Evolutionary conservation across 1,140 invertebrate species (phyloP).

Genomic region (Elymnias hypermnestra): DNA sequence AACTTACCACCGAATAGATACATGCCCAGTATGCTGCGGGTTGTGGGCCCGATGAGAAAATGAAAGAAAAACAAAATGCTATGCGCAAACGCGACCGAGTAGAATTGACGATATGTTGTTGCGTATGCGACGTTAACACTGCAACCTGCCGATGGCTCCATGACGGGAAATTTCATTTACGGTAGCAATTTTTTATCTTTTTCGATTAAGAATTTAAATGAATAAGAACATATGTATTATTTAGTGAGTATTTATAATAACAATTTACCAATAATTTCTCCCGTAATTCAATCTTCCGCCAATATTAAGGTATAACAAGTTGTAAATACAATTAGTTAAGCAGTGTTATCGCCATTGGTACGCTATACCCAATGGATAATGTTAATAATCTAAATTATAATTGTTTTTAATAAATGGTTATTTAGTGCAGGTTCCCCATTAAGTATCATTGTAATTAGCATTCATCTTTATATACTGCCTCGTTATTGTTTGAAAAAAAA

Average conservation of each 20-base stretch:
- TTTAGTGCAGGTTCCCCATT: constrained; percentile 59
- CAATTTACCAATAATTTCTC: background rate
- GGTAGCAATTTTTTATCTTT: background rate
- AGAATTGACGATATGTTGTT: constrained; percentile 47
- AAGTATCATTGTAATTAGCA: constrained; percentile 52
- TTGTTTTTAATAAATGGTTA: constrained; percentile 48
- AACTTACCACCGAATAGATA: constrained; percentile 99
- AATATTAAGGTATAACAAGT: background rate
- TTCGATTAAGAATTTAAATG: background rate
- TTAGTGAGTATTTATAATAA: background rate
- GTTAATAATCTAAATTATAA: constrained; percentile 59
- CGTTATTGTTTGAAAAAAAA: constrained; percentile 47
- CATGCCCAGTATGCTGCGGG: constrained; percentile 96
- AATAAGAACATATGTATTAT: background rate
- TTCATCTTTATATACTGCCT: constrained; percentile 59
- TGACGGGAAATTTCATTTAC: constrained; percentile 23
- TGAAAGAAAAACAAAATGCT: constrained; percentile 75
- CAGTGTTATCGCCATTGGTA: constrained; percentile 65
- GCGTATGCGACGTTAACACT: constrained; percentile 62
- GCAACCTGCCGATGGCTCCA: constrained; percentile 25
- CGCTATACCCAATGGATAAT: constrained; percentile 49
- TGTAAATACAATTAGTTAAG: constrained; percentile 31
- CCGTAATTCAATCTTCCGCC: constrained; percentile 8
- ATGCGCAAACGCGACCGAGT: constrained; percentile 70
- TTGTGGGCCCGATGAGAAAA: constrained; percentile 65